Conservation (phyloP, 2,113 vertebrate species). For the Pseudorectes ferrugineus region DNA sequence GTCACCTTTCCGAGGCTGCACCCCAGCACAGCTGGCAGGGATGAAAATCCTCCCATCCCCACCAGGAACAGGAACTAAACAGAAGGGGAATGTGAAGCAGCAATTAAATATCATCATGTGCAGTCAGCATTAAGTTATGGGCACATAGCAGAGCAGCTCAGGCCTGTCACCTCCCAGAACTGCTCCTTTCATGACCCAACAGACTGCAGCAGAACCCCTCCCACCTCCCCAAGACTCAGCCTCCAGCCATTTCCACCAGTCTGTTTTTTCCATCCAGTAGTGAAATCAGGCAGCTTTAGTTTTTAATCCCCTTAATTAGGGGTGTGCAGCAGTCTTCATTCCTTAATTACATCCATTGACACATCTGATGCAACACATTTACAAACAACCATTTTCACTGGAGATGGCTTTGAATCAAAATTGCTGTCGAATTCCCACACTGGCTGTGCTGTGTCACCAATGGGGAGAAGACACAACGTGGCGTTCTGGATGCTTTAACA, state of each 20-base stretch:
- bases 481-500: neutral
- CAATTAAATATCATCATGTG: neutral
- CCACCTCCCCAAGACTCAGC: neutral
- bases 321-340: slow-evolving; percentile 17
- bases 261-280: neutral
- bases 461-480: rapidly evolving
- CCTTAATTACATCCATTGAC: slow-evolving; percentile 54
- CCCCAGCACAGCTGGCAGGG: neutral
- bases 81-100: neutral
- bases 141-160: neutral
- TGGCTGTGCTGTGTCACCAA: neutral
- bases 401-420: slow-evolving; percentile 17
- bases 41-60: neutral
- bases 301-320: slow-evolving; percentile 53
- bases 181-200: rapidly evolving
- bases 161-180: neutral
- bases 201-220: neutral
- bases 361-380: slow-evolving; percentile 37
- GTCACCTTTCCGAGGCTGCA: neutral
- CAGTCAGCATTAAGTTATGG: neutral
- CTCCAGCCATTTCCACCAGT: neutral
- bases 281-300: slow-evolving; percentile 33
- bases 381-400: slow-evolving; percentile 28
- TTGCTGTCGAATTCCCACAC: neutral
- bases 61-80: neutral